Evolutionary conservation across 2,888 invertebrate species (phyloP), one percentile per base, ranked within the genome.

Genomic region (Didymodactylos carnosus): DNA sequence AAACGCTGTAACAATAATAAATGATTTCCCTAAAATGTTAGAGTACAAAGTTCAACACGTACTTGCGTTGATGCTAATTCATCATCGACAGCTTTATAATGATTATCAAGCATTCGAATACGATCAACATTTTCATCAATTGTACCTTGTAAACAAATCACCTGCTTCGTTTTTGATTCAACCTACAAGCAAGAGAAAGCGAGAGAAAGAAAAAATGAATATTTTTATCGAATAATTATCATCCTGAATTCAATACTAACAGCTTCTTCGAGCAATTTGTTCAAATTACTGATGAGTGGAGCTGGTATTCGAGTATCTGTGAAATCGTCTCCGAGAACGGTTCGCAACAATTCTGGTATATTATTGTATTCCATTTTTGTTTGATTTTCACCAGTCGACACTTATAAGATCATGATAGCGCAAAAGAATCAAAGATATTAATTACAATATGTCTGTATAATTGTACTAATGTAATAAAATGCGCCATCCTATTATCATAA

Each of bases 1-100:
- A 83, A 77, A 53, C 78, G 70, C 73, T 74, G 35, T 13, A n/a
- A 53, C 27, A 5, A 51, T 25, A 3, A 51, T 10, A 25, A 25
- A 25, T 49, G 2, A 25, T 13, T 14, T 25, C 5, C 3, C 23
- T 25, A 23, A 49, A 25, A 49, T 49, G 6, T 23, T 51, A 10
- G 10, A 2, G 3, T 2, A n/a, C 7, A 7, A 11, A 43, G n/a
- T 14, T 2, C 8, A 49, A 10, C 23, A 23, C n/a, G 23, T 23
- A 53, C 53, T 27, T 53, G 27, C 8, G 29, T 53, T 5, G 29
- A 29, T 53, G 4, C 7, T 29, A 53, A 16, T 29, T 53, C 53
- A 29, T 53, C 53, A 29, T 53, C 27, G 19, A 53, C 29, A 14
- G 29, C 16, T 29, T 53, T 53, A 2, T 53, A 29, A 53, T 53